Evolutionary conservation across 2,888 invertebrate genomes (phyloP).

Genomic region (Cabera pusaria): DNA sequence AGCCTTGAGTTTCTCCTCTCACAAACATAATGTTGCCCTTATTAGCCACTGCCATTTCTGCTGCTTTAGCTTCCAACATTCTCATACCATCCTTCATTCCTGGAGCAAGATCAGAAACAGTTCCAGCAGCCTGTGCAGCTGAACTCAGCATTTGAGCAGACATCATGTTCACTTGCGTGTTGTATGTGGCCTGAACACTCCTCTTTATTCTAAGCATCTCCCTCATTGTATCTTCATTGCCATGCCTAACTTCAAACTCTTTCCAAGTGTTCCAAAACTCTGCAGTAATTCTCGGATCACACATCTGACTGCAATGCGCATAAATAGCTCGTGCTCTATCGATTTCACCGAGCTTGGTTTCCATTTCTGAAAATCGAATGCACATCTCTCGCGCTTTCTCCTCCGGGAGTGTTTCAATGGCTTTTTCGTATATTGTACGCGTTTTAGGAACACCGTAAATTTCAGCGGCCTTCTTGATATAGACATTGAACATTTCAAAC

Average conservation of each 20-base stretch:
- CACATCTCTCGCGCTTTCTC: constrained; percentile 98
- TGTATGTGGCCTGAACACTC: constrained; percentile 98
- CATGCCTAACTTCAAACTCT: constrained; percentile 99
- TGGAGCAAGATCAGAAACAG: constrained; percentile 88
- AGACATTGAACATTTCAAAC: constrained; percentile 99
- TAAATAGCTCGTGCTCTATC: constrained; percentile 98
- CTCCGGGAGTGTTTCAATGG: constrained; percentile 96
- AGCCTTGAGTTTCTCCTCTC: constrained; percentile 92
- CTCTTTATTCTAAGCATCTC: constrained; percentile 99
- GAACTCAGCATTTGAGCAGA: constrained; percentile 97
- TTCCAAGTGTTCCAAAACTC: constrained; percentile 99
- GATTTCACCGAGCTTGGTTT: constrained; percentile 98
- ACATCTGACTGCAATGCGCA: constrained; percentile 99
- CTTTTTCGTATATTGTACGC: constrained; percentile 98
- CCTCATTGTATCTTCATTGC: constrained; percentile 99
- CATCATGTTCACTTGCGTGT: constrained; percentile 99
- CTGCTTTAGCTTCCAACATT: constrained; percentile 92
- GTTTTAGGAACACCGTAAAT: constrained; percentile 99
- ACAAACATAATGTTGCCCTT: constrained; percentile 92
- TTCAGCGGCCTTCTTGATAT: constrained; percentile 98
- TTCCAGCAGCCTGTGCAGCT: constrained; percentile 85
- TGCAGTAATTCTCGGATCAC: constrained; percentile 97
- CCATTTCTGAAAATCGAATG: constrained; percentile 97
- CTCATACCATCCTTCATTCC: constrained; percentile 94
- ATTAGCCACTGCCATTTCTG: constrained; percentile 84